Conservation (phyloP, 2,888 invertebrate genomes). For the Tiphia femorata region DNA sequence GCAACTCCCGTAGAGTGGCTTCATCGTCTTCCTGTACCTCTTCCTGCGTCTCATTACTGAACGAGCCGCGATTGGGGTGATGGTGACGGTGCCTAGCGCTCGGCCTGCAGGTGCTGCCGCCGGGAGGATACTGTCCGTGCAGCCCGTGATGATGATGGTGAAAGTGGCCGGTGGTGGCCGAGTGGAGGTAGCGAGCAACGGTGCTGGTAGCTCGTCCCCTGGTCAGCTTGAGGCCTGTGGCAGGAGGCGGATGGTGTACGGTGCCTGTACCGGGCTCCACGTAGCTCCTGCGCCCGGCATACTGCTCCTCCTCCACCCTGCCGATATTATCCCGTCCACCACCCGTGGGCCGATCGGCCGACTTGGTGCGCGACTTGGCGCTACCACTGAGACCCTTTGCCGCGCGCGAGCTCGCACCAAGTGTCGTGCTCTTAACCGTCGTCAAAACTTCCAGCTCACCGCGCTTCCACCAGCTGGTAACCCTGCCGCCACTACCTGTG, state of each 20-base stretch:
- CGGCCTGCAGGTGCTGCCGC: slow-evolving; percentile 55
- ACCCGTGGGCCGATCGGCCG: slow-evolving; percentile 39
- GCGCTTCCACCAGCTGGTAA: slow-evolving; percentile 40
- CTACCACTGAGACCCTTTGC: slow-evolving; percentile 22
- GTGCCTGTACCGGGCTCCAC: slow-evolving; percentile 58
- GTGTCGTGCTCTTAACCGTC: slow-evolving; percentile 14
- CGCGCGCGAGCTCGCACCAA: slow-evolving; percentile 21
- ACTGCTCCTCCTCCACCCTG: slow-evolving; percentile 64
- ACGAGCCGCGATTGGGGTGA: slow-evolving; percentile 73
- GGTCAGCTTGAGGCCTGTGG: slow-evolving; percentile 69
- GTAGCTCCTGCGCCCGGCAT: slow-evolving; percentile 62
- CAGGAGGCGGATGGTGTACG: slow-evolving; percentile 67
- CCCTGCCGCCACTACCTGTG: slow-evolving; percentile 32
- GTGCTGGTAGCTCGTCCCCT: slow-evolving; percentile 60
- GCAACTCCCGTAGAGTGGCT: slow-evolving; percentile 94
- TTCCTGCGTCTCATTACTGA: slow-evolving; percentile 86
- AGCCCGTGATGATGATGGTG: slow-evolving; percentile 50
- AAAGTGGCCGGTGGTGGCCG: slow-evolving; percentile 51
- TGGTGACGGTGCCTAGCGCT: slow-evolving; percentile 67
- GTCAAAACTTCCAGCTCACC: slow-evolving; percentile 1
- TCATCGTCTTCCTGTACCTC: slow-evolving; percentile 84
- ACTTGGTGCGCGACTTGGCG: slow-evolving; percentile 39
- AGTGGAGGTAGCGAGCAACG: slow-evolving; percentile 65
- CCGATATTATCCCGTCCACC: slow-evolving; percentile 35
- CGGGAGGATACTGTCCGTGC: slow-evolving; percentile 34